Conservation (phyloP, 2,797 vertebrate species). For the Nannoperca obscura region DNA sequence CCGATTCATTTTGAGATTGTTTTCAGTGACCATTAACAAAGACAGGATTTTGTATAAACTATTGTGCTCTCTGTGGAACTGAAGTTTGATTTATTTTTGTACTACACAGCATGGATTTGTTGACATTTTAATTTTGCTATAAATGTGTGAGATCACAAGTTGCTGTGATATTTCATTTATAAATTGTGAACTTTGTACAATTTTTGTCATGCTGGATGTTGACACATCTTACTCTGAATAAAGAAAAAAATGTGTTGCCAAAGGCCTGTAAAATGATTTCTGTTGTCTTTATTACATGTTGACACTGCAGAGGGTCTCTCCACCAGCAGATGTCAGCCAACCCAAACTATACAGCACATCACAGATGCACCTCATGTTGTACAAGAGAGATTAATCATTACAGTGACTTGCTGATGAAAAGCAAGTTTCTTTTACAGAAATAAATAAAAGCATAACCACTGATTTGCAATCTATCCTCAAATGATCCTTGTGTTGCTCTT, state of each 20-base stretch:
- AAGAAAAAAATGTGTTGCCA: slow-evolving; percentile 97
- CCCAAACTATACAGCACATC: not conserved
- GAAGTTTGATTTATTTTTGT: slow-evolving; percentile 99
- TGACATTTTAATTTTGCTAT: slow-evolving; percentile 99
- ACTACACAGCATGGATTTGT: slow-evolving; percentile 99
- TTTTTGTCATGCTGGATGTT: slow-evolving; percentile 99
- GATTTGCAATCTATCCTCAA: not conserved
- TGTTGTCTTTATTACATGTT: slow-evolving; percentile 28
- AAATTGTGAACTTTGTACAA: slow-evolving; percentile 99
- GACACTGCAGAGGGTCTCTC: not conserved
- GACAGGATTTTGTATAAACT: slow-evolving; percentile 99
- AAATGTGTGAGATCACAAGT: slow-evolving; percentile 99
- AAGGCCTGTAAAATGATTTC: slow-evolving; percentile 85
- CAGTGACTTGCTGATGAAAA: not conserved
- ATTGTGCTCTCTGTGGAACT: slow-evolving; percentile 99
- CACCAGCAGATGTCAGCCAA: slow-evolving; percentile 62
- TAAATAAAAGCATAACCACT: not conserved
- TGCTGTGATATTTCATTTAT: slow-evolving; percentile 99
- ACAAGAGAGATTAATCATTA: not conserved
- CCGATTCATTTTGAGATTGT: slow-evolving; percentile 96
- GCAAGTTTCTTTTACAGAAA: not conserved
- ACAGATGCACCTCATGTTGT: too few relatives aligned
- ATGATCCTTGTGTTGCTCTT: not conserved
- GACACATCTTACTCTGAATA: slow-evolving; percentile 99
- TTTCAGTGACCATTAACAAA: slow-evolving; percentile 98